These are phyloP conservation scores for Temnothorax unifasciatus DNA, from an alignment of 2,888 invertebrate genomes.

Conservation along the genomic window DNA sequence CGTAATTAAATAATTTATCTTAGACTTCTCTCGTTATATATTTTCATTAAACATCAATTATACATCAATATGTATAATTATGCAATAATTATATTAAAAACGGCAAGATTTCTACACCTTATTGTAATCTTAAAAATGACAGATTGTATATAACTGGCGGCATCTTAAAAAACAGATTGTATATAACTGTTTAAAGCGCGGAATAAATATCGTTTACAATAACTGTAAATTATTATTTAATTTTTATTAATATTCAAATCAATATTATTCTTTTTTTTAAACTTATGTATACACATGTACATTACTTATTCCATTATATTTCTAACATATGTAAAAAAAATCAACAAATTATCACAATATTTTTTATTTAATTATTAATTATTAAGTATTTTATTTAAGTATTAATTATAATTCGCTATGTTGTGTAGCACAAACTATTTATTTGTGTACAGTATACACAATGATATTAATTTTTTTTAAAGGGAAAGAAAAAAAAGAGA, in stretches of 20 bases:
- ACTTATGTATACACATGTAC: neutral
- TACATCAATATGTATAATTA: neutral
- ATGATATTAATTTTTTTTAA: neutral
- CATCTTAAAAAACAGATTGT: neutral
- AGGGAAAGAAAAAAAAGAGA: neutral
- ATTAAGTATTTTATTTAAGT: too few species aligned
- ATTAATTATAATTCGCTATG: neutral
- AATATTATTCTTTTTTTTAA: neutral
- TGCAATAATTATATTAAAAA: slow-evolving; percentile 1
- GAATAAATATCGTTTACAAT: neutral
- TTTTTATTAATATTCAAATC: neutral
- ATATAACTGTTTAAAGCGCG: neutral
- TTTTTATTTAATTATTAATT: neutral
- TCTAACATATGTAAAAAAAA: neutral
- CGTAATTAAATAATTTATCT: slow-evolving; percentile 62
- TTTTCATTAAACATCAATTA: neutral
- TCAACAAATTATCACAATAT: neutral
- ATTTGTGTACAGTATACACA: neutral
- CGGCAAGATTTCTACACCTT: neutral
- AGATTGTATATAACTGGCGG: neutral
- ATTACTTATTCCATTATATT: neutral
- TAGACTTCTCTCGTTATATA: neutral
- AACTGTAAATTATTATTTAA: neutral
- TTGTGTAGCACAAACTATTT: neutral
- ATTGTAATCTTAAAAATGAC: neutral